Base-by-base conservation (phyloP, 2,888 invertebrate genomes). In the Galerucella pusilla region DNA sequence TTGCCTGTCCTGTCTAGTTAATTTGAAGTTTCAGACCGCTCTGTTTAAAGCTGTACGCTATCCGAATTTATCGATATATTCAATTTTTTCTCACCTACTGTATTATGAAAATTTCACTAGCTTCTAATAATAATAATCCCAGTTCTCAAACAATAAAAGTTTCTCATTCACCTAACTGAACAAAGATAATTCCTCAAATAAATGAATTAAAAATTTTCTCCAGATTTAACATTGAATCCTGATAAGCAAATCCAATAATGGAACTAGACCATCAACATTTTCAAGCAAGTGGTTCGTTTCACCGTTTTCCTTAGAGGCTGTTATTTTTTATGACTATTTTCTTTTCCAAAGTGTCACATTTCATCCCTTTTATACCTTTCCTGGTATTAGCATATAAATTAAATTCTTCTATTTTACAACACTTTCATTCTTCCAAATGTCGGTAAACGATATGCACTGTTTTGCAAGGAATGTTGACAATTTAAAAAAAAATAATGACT, bases 301-400 rank as follows among this genome's bases (percentile, higher is more conserved):
- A 57, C 20, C 57, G 57, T 57, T 57, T 57, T 57, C 20, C 16
- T 16, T 16, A 57, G 10, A 9, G 57, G 46, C 20, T 45, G 45
- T 65, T 65, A 46, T 46, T 65, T 65, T 64, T 65, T 65, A 65
- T 65, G n/a, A 65, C 64, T 65, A 65, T 46, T 46, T 65, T 65
- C 64, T 65, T 65, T 46, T 65, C 20, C 64, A 65, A 65, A 65
- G 42, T 65, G 64, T 65, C 64, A 65, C 64, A 65, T 65, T 46
- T 16, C 46, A 65, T 46, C 46, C 64, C 64, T 12, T 61, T 65
- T 65, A 65, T 65, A 65, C 64, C 64, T 65, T 65, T 65, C 6
- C 16, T 46, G 12, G 46, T 20, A 65, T 65, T 65, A 65, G 64
- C 64, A 65, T 65, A 65, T 65, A 65, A 65, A 65, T 65, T 65